Conservation (phyloP, 2,797 vertebrate species). For the Taenioides sp. region DNA sequence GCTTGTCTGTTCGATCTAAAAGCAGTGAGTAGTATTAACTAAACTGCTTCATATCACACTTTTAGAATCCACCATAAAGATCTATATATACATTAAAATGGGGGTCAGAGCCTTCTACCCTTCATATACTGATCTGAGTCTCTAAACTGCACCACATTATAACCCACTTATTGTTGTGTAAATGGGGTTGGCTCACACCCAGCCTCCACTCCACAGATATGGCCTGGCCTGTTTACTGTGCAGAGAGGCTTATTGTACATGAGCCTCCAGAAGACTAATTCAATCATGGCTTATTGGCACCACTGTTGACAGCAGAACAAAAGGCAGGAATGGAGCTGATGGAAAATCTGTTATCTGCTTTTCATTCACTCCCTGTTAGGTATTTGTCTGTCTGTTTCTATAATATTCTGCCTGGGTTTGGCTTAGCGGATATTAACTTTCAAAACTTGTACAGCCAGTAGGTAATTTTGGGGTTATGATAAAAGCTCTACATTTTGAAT, state of each 20-base stretch:
- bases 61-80: slow-evolving; percentile 50
- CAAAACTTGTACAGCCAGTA: not conserved
- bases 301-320: slow-evolving; percentile 67
- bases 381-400: slow-evolving; percentile 45
- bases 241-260: slow-evolving; percentile 46
- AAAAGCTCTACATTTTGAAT: slow-evolving; percentile 71
- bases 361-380: slow-evolving; percentile 51
- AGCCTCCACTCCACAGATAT: slow-evolving; percentile 47
- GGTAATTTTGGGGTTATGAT: slow-evolving; percentile 92
- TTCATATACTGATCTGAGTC: slow-evolving; percentile 15
- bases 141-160: slow-evolving; percentile 51
- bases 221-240: slow-evolving; percentile 56
- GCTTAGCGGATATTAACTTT: slow-evolving; percentile 11
- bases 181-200: slow-evolving; percentile 63
- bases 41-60: slow-evolving; percentile 12
- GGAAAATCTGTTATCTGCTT: slow-evolving; percentile 60
- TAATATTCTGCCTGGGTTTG: slow-evolving; percentile 44
- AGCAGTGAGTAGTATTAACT: not conserved
- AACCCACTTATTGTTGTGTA: slow-evolving; percentile 58
- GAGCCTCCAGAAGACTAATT: slow-evolving; percentile 66
- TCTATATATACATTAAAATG: slow-evolving; percentile 52
- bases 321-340: slow-evolving; percentile 51
- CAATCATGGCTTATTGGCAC: slow-evolving; percentile 69
- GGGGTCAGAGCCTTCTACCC: slow-evolving; percentile 19
- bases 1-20: not conserved